phyloP scores from a whole-genome alignment of 2,113 vertebrate genomes.

The Scytalopus superciliaris region DNA sequence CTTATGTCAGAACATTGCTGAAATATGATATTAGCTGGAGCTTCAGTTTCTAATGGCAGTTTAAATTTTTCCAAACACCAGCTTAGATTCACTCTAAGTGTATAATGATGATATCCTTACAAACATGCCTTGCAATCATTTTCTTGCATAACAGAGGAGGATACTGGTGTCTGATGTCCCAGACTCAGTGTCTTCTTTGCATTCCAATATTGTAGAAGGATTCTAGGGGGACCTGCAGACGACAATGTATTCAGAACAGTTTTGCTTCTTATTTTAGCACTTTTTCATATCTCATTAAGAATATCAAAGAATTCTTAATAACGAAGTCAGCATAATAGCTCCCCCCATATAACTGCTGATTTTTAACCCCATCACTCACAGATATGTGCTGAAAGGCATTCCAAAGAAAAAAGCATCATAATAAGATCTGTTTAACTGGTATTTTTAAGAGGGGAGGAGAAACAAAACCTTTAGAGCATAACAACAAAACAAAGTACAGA shows the following conservation, averaged over 20 bases:
- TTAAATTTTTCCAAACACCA: neutral
- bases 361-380: neutral
- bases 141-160: conserved; percentile 15
- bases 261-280: neutral
- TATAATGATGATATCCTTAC: neutral
- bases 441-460: neutral
- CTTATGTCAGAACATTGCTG: neutral
- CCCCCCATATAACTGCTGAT: accelerated
- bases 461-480: neutral
- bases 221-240: neutral
- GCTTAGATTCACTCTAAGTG: conserved; percentile 14
- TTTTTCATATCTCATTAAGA: neutral
- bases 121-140: neutral
- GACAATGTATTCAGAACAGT: neutral
- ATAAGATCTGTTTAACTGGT: neutral
- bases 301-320: neutral
- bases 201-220: neutral
- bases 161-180: neutral
- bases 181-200: neutral
- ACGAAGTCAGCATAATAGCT: neutral
- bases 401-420: neutral
- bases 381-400: neutral
- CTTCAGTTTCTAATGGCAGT: conserved; percentile 6
- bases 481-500: neutral
- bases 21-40: neutral